Evolutionary conservation across 1,140 invertebrate species (phyloP), one percentile per base, ranked within the genome.

Genomic region (Tigriopus japonicus): DNA sequence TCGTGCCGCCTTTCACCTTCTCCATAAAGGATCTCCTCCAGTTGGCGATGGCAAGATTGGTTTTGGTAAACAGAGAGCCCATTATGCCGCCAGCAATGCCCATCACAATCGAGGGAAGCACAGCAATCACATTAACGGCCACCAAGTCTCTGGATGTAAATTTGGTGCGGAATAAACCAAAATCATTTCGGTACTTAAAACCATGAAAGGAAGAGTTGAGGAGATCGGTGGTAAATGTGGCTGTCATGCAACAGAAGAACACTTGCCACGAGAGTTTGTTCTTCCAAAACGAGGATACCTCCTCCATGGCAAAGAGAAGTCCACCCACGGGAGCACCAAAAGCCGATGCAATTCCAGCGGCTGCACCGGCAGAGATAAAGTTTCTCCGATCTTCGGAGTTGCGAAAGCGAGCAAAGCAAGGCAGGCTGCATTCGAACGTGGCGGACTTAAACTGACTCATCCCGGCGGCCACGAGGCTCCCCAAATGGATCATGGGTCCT

Each of bases 211-310:
- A 70, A 7, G 72, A 73, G 64, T 61, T 61, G 60, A 75, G 71
- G 10, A 74, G 66, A 63, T 74, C 73, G 6, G 73, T 73, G 12
- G 72, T 72, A 60, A 73, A 71, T 19, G 72, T 68, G 1, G 73
- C 69, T 19, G 74, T 64, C 67, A 74, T 74, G 63, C 72, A 74
- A 63, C 73, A 74, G 54, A 74, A 74, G 59, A 75, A 75, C 14
- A 73, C 72, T 65, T 74, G 71, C 72, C 72, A 75, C 1, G 72
- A 71, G 35, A 74, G 64, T 23, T 67, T 71, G 9, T 66, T 68
- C 6, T 70, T 72, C 73, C 73, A 75, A 63, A 73, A 72, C 15
- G 73, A 73, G 0, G 73, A 73, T 54, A 75, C 72, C 63, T 67
- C 66, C 52, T 67, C 66, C 64, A 67, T 66, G 23, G 64, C 64